A percentile compares a stretch with the other conserved stretches of the same genome.
phyloP scores from a whole-genome alignment of 37 sponge, comb jelly and placozoan genomes.

The Crambe crambe region DNA sequence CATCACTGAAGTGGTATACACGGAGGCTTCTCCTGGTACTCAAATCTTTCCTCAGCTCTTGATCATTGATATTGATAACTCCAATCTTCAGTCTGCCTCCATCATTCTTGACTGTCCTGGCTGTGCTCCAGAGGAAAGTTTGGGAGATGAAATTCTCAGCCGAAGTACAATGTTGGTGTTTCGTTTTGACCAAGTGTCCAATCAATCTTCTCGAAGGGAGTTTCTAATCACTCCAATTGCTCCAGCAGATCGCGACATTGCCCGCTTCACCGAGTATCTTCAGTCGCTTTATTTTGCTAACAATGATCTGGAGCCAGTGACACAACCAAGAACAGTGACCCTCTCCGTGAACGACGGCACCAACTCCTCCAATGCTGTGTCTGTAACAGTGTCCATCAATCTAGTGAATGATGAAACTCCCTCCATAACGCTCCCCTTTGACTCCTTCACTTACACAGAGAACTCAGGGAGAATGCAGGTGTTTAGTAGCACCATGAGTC shows the following conservation, averaged over 20 bases:
- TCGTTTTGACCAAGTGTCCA: neutral
- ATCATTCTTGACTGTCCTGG: slow-evolving; percentile 20
- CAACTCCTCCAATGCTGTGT: neutral
- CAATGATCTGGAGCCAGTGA: slow-evolving; percentile 28
- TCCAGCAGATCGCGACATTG: slow-evolving; percentile 1
- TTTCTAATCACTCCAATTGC: neutral
- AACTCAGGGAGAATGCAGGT: slow-evolving; percentile 23
- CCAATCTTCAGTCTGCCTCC: slow-evolving; percentile 9
- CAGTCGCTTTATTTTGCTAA: slow-evolving; percentile 29
- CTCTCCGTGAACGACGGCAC: slow-evolving; percentile 35
- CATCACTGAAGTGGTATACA: slow-evolving; percentile 7
- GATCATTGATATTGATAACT: slow-evolving; percentile 46
- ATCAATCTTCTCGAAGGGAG: neutral
- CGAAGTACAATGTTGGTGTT: neutral
- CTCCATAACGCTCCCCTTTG: slow-evolving; percentile 19
- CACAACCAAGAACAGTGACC: slow-evolving; percentile 10
- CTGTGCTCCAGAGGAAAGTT: neutral
- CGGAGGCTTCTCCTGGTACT: slow-evolving; percentile 25
- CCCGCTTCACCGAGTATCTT: slow-evolving; percentile 17
- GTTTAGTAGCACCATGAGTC: neutral
- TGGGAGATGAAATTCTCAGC: neutral
- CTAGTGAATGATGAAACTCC: slow-evolving; percentile 51
- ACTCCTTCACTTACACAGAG: slow-evolving; percentile 34
- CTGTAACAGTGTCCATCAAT: slow-evolving; percentile 19
- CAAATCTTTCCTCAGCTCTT: slow-evolving; percentile 25